Conservation (phyloP, 2,797 vertebrate genomes). For the Melopsittacus undulatus region DNA sequence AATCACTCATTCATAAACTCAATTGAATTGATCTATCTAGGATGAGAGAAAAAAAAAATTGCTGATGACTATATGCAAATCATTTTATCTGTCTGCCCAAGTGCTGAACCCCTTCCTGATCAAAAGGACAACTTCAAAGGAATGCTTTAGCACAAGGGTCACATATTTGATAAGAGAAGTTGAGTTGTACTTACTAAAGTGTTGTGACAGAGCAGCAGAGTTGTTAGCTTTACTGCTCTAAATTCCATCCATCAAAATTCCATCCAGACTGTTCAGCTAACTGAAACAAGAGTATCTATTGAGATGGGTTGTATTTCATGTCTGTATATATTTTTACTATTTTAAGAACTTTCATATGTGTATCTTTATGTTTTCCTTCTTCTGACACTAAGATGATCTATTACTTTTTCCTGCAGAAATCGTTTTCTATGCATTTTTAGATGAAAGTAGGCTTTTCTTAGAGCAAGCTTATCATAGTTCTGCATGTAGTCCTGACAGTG, state of each 20-base stretch:
- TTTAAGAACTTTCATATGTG: background rate
- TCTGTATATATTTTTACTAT: background rate
- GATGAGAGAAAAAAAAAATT: background rate
- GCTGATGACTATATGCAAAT: background rate
- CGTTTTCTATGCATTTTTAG: conserved; percentile 4
- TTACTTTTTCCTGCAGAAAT: background rate
- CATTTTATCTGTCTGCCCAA: background rate
- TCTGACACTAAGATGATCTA: background rate
- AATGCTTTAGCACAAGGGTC: background rate
- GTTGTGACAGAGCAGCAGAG: background rate
- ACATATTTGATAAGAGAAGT: background rate
- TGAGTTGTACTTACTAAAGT: background rate
- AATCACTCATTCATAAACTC: background rate
- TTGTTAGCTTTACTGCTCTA: background rate
- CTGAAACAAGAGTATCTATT: background rate
- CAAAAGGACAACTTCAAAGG: background rate
- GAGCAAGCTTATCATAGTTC: conserved; percentile 10
- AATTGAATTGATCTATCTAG: background rate
- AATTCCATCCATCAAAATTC: background rate
- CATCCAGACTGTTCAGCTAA: background rate
- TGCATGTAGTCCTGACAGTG: background rate
- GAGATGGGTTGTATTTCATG: background rate
- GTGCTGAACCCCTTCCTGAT: background rate
- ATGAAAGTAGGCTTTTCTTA: conserved; percentile 13
- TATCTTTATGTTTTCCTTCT: background rate